Evolutionary conservation across 2,888 invertebrate species (phyloP), one percentile per base, ranked within the genome.

Genomic region (Lagria hirta): DNA sequence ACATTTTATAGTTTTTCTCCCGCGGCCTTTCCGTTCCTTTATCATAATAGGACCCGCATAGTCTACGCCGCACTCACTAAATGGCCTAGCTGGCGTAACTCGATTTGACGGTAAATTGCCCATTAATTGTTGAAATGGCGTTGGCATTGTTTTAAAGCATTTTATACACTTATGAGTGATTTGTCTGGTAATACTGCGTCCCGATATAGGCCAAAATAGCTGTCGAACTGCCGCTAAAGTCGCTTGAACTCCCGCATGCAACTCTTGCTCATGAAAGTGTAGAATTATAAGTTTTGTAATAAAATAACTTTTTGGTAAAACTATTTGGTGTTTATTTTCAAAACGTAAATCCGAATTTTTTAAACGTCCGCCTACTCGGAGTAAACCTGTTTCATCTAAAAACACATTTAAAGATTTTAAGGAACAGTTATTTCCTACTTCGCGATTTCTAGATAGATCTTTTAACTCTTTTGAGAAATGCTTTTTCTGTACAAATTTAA

Each of bases 341-440:
- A 38, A 49, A 16, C 2, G n/a, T 32, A 14, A 14, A n/a, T 36
- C 28, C 8, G 48, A 22, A 35, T 45, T 34, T 16, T 22, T 20
- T 4, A 49, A 15, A 29, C 45, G 14, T 4, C 44, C 44, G 7
- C 48, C 48, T 4, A 48, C 48, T 35, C 48, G 27, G 17, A 48
- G 13, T 4, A 36, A 10, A 15, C 22, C 23, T 4, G 15, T 2
- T n/a, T 29, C 16, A 13, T 36, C 32, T 3, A 49, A 4, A 28
- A 45, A 44, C 6, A 32, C 32, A n/a, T 41, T 45, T 28, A 45
- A 33, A 15, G 4, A 8, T 26, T 41, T 26, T 6, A 49, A 24
- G 8, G 23, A 29, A 28, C 40, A 41, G 4, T 29, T 36, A 2
- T 24, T 21, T 15, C 28, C 23, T 6, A 36, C 14, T 4, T 18